Percentiles rank a stretch among this genome's conserved stretches.
phyloP scores from a whole-genome alignment of 2,113 vertebrate genomes.

The Poeciliopsis prolifica region DNA sequence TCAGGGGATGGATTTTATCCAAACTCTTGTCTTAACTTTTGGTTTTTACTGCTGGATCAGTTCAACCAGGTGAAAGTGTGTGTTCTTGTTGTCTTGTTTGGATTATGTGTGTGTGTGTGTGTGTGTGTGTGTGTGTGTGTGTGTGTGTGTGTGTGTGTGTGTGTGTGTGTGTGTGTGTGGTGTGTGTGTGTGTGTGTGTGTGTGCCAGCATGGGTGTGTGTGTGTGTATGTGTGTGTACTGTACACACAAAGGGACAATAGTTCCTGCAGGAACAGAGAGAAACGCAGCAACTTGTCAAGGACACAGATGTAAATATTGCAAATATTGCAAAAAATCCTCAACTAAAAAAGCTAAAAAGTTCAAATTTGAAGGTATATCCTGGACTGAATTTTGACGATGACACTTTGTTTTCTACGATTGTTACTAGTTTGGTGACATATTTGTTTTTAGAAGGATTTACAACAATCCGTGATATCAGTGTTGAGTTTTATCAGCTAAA shows the following conservation, averaged over 20 bases:
- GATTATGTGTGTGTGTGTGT: constrained; percentile 1
- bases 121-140: constrained; percentile 21
- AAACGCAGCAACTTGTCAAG: constrained; percentile 47
- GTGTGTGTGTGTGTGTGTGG: constrained; percentile 18
- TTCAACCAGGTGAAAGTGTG: too few species aligned
- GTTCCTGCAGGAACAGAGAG: constrained; percentile 7
- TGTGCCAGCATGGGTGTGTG: not conserved
- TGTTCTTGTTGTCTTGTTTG: not conserved
- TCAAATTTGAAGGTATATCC: too few species aligned
- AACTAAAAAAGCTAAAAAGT: too few species aligned
- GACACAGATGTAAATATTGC: constrained; percentile 51
- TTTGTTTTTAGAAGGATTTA: too few species aligned
- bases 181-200: constrained; percentile 32
- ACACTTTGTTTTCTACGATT: not conserved
- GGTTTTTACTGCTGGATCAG: not conserved
- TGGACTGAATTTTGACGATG: too few species aligned
- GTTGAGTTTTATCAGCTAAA: not conserved
- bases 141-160: constrained; percentile 9
- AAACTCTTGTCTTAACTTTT: not conserved
- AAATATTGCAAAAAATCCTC: too few species aligned
- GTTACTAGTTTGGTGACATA: not conserved
- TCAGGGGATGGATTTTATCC: not conserved
- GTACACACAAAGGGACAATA: constrained; percentile 22
- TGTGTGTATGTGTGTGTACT: not conserved
- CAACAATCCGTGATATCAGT: too few species aligned